A percentile compares a stretch with the other conserved stretches of the same genome.
Conservation (phyloP, 2,113 vertebrate species). For the Amphiprion ocellaris region DNA sequence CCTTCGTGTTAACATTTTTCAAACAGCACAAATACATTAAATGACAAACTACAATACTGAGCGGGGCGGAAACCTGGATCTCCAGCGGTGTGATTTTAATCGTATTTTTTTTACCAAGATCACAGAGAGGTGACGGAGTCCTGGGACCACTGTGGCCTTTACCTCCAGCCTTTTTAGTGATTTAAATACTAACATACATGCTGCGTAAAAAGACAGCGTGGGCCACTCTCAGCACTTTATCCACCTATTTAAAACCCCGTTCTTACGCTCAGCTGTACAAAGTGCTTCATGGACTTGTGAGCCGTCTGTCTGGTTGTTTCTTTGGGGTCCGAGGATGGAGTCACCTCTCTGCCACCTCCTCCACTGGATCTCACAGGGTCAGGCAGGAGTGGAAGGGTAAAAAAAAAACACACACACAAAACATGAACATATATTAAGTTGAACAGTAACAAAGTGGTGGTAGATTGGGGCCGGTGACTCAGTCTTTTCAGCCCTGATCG, state of each 20-base stretch:
- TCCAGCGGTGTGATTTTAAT: constrained; percentile 69
- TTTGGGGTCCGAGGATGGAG: constrained; percentile 60
- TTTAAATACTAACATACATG: constrained; percentile 34
- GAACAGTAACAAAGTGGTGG: constrained; percentile 81
- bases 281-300: constrained; percentile 65
- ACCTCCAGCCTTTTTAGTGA: not conserved
- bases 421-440: constrained; percentile 72
- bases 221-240: constrained; percentile 63
- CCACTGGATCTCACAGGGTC: constrained; percentile 55
- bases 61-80: constrained; percentile 66
- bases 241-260: not conserved
- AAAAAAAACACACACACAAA: constrained; percentile 41
- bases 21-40: constrained; percentile 80
- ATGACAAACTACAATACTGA: constrained; percentile 80
- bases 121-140: constrained; percentile 78
- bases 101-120: constrained; percentile 47
- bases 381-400: constrained; percentile 31
- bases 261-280: constrained; percentile 31
- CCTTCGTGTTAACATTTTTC: constrained; percentile 82
- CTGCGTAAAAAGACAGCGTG: constrained; percentile 16
- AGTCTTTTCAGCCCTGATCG: constrained; percentile 80
- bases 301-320: constrained; percentile 42
- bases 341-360: constrained; percentile 75
- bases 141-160: constrained; percentile 57
- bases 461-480: constrained; percentile 75